Evolutionary conservation across 2,797 vertebrate genomes (phyloP).

Genomic region (Melopsittacus undulatus): DNA sequence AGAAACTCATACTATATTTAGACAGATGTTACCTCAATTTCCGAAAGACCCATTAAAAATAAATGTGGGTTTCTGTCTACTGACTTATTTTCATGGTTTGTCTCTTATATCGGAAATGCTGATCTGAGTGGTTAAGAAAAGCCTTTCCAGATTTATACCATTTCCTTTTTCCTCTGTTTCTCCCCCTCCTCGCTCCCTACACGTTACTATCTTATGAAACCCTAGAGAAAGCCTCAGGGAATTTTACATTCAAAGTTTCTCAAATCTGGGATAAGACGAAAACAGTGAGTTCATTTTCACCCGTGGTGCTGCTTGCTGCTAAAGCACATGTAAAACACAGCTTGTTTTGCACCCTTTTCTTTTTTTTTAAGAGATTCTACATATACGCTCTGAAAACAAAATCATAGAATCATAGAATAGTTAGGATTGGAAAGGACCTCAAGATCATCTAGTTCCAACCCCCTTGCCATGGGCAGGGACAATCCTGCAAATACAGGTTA

Average conservation of each 20-base stretch:
- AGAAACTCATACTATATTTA: not conserved
- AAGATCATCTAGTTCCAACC: too few species aligned
- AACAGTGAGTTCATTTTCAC: not conserved
- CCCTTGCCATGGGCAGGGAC: too few species aligned
- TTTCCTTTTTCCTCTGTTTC: conserved; percentile 62
- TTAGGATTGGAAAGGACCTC: too few species aligned
- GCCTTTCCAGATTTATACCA: conserved; percentile 47
- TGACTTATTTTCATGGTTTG: conserved; percentile 12
- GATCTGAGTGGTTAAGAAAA: conserved; percentile 48
- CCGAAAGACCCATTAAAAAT: not conserved
- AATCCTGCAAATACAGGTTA: not conserved
- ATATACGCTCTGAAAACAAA: not conserved
- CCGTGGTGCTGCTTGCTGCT: not conserved
- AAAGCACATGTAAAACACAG: not conserved
- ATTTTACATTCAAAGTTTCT: not conserved
- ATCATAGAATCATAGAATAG: too few species aligned
- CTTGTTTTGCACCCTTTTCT: not conserved
- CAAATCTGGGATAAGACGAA: not conserved
- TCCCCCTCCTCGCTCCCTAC: not conserved
- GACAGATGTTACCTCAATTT: not conserved
- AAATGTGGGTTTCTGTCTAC: not conserved
- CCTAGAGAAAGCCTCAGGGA: not conserved
- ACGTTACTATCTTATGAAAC: not conserved
- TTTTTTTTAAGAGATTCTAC: not conserved
- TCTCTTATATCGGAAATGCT: conserved; percentile 32